These are phyloP conservation scores for Polyommatus icarus DNA, from an alignment of 2,888 invertebrate genomes.

Conservation along the genomic window DNA sequence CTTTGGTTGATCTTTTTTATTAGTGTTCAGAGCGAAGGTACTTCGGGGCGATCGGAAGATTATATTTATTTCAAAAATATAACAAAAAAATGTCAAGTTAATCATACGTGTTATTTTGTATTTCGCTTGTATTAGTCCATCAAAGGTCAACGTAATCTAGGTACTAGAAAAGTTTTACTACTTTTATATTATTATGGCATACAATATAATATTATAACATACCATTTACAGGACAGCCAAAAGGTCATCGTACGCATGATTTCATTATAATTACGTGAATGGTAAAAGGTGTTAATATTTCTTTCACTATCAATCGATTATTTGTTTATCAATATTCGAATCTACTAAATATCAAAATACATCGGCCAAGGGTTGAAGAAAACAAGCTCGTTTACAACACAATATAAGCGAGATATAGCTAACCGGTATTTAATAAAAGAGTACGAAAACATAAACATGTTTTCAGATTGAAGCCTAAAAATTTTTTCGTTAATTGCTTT, in stretches of 20 bases:
- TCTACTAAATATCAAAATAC: slow-evolving; percentile 3
- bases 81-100: no score
- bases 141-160: no score
- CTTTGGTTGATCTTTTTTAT: no score
- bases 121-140: no score
- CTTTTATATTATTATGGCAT: not conserved
- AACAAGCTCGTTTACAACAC: not conserved
- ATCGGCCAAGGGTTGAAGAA: not conserved
- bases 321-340: not conserved
- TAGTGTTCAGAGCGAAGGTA: no score
- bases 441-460: slow-evolving; percentile 4
- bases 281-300: not conserved
- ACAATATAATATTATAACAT: not conserved
- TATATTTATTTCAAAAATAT: no score
- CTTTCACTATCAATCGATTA: not conserved
- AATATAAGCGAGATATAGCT: not conserved
- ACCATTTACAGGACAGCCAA: not conserved
- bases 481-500: not conserved
- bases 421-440: not conserved
- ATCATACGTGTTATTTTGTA: no score
- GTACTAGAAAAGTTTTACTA: not conserved
- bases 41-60: no score
- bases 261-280: not conserved
- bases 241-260: not conserved
- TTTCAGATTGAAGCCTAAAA: slow-evolving; percentile 10